These are phyloP conservation scores for Pseudomyrmex cubaensis DNA, from an alignment of 1,140 invertebrate species.

Conservation along the genomic window DNA sequence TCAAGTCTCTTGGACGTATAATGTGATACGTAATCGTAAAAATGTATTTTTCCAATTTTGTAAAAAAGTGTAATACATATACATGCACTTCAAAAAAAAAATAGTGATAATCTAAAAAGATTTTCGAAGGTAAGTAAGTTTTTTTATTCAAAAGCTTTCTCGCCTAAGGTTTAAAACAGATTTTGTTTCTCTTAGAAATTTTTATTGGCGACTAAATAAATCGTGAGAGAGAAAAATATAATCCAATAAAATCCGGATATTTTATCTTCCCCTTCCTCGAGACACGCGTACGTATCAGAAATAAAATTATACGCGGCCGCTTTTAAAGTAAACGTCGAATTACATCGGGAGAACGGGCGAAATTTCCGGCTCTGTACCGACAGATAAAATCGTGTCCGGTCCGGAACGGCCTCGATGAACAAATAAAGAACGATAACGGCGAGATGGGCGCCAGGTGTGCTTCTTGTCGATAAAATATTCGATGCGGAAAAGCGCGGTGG, in stretches of 20 bases:
- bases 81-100: background rate
- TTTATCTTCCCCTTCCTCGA: background rate
- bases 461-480: slow-evolving; percentile 61
- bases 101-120: too few relatives aligned
- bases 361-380: slow-evolving; percentile 33
- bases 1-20: background rate
- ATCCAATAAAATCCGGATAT: slow-evolving; percentile 35
- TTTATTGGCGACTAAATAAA: background rate
- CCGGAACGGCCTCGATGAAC: slow-evolving; percentile 44
- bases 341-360: slow-evolving; percentile 21
- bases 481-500: slow-evolving; percentile 35
- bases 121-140: background rate
- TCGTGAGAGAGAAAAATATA: slow-evolving; percentile 23
- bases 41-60: background rate
- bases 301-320: slow-evolving; percentile 32
- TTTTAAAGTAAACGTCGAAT: slow-evolving; percentile 49
- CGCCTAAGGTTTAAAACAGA: background rate
- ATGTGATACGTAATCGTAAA: background rate
- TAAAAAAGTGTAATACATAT: background rate
- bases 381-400: slow-evolving; percentile 35
- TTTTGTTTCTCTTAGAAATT: background rate
- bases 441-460: slow-evolving; percentile 48
- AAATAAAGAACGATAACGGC: slow-evolving; percentile 64
- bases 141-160: background rate
- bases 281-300: slow-evolving; percentile 33